Base-by-base conservation (phyloP, 1,140 invertebrate species). In the Lysiphlebus fabarum region DNA sequence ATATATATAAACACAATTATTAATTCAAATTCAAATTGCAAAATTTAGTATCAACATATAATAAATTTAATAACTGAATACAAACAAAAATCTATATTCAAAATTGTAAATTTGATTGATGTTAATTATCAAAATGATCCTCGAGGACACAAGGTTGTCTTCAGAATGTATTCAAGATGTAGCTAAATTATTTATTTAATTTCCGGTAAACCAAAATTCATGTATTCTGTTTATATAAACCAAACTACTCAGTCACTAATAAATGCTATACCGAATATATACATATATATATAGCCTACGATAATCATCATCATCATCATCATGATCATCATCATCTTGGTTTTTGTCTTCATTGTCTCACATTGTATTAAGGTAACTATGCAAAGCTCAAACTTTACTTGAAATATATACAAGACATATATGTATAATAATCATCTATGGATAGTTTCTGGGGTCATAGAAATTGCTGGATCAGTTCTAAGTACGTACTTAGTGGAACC, bases 111-210 rank as follows among this genome's bases (percentile, higher is more conserved):
- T 60, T 60, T 60, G 53, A 56, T 61, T 61, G 51, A 38, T 49
- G 48, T 56, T 61, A 61, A 61, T 56, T 56, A 61, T 51, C 54
- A 44, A 45, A 34, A 50, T 47, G 40, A 42, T 43, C 34, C 36
- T 34, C 6, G 37, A 45, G 41, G 38, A 58, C 48, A 38, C 14
- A 44, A 54, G 38, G n/a, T 51, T 40, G 51, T n/a, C 38, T 10
- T 17, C 44, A 53, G 47, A 33, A 41, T 43, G 40, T 12, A 55
- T 47, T 17, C 36, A 14, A 26, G 10, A 34, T 44, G n/a, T 42
- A 43, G 61, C 53, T 76, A 66, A 76, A 78, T 78, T 72, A 76
- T 78, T 76, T 69, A 74, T 71, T 71, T 75, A 76, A 78, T 78
- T 77, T 76, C 74, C 70, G 74, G 66, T 69, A 73, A 77, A 75